Base-by-base conservation (phyloP, 2,113 vertebrate species). In the Proteles cristata region DNA sequence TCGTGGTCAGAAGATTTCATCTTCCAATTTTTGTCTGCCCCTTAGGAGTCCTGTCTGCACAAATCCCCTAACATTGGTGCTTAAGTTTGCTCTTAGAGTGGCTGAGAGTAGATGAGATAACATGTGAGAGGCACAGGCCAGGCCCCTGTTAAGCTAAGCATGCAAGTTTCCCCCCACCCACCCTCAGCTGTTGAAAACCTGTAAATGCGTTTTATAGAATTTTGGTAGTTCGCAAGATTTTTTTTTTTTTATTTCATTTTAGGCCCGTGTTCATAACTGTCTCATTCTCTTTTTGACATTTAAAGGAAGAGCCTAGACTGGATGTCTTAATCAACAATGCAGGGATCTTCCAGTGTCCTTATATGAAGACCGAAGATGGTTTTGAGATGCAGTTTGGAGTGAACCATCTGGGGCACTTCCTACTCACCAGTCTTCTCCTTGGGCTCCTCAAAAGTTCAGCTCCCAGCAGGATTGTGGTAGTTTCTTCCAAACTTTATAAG, bases 361-460 rank as follows among this genome's bases (percentile, higher is more conserved):
- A 99, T 96, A 98, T 98, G 93, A 99, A 99, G 98, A 99, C 99
- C 0, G 99, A 99, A 97, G 99, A 99, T 43, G 99, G 99, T 7
- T 99, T 99, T 98, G 99, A 99, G 98, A 99, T 99, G 99, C 99
- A 99, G 79, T 99, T 99, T 8, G 99, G 99, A 2, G 99, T 99
- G 93, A 99, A 99, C 97, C 99, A 99, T 95, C 98, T 99, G 88
- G 99, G 99, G 28, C 99, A 99, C 98, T 99, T 99, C 98, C 99
- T 99, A 53, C 99, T 99, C 97, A 99, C 99, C 66, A 99, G 99
- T 95, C 99, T 99, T 91, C 99, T 99, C 93, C 99, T 99, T 79
- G 99, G 99, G 95, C 99, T 99, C 16, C 99, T 99, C 86, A 99
- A 99, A 98, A 98, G 97, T 80, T 99, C 99, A 8, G 99, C 99